phyloP scores from a whole-genome alignment of 1,140 invertebrate species.

The Hestina assimilis region DNA sequence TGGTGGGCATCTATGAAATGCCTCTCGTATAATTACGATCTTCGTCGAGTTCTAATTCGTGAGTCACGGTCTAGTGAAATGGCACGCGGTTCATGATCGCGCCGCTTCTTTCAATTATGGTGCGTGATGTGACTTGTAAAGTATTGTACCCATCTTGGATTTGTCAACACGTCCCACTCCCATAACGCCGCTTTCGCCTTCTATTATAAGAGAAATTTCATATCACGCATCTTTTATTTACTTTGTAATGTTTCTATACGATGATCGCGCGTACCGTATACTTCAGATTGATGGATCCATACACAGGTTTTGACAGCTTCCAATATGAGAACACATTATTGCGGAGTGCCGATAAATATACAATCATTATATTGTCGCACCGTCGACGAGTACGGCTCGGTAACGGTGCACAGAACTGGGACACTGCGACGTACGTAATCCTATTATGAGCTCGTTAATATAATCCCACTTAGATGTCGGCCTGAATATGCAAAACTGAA shows the following conservation, averaged over 20 bases:
- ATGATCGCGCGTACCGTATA: slow-evolving; percentile 25
- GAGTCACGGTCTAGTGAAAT: slow-evolving; percentile 70
- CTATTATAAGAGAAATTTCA: slow-evolving; percentile 26
- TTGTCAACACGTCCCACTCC: slow-evolving; percentile 39
- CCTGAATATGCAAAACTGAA: slow-evolving; percentile 23
- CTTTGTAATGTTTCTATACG: not conserved
- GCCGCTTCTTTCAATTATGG: slow-evolving; percentile 61
- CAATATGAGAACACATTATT: slow-evolving; percentile 36
- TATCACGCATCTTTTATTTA: slow-evolving; percentile 20
- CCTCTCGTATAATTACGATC: slow-evolving; percentile 65
- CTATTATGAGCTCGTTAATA: slow-evolving; percentile 73
- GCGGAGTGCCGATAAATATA: slow-evolving; percentile 52
- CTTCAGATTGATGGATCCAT: slow-evolving; percentile 47
- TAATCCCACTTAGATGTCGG: slow-evolving; percentile 47
- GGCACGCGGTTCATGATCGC: slow-evolving; percentile 58
- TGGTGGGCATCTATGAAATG: slow-evolving; percentile 60
- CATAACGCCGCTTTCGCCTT: slow-evolving; percentile 54
- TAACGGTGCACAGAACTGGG: slow-evolving; percentile 69
- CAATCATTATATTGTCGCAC: slow-evolving; percentile 72
- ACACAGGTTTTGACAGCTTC: slow-evolving; percentile 36
- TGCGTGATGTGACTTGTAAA: slow-evolving; percentile 63
- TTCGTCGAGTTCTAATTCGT: slow-evolving; percentile 67
- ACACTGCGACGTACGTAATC: slow-evolving; percentile 64
- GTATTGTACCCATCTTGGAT: slow-evolving; percentile 42
- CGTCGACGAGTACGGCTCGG: slow-evolving; percentile 45